Base-by-base conservation (phyloP, 2,797 vertebrate genomes). In the Danio aesculapii region DNA sequence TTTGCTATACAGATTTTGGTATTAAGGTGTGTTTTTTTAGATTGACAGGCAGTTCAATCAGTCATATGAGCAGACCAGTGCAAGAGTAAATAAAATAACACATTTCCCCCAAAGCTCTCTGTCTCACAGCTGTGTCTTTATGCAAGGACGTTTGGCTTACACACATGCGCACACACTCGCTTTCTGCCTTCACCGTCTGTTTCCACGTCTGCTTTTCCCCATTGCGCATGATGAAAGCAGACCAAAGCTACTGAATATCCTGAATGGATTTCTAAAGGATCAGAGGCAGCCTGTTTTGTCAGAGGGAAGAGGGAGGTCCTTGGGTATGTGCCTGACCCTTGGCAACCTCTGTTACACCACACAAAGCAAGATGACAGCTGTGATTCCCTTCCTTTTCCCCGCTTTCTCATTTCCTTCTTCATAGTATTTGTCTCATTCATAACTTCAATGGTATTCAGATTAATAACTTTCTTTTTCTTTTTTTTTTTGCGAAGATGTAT, bases 181-280 rank as follows among this genome's bases (percentile, higher is more conserved):
- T 61, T 52, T 61, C 47, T 75, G 52, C 81, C 49, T 70, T 71
- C 14, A 41, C 19, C 53, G 9, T 79, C 21, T 75, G 10, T 43
- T 50, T 68, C 68, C 50, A 6, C 12, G 47, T 85, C 59, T 61
- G 73, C 58, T 57, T 73, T 57, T 9, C 6, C 68, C 47, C 41
- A 53, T 52, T 58, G 30, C 58, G 50, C 59, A 74, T 75, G 74
- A 84, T 77, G 59, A 84, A 84, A 82, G 77, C 69, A 19, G 55
- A 68, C 43, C 46, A 21, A 80, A 59, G 61, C 67, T 61, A 71
- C 79, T 74, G 69, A 57, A 67, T 61, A 43, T 69, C 44, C 68
- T 78, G 63, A 84, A 82, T 69, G 77, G 62, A 44, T 82, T 68
- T 68, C 50, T 53, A 78, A 79, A 77, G 70, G 83, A 81, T 83